Conservation (phyloP, 1,140 invertebrate species). For the Argopecten irradians region DNA sequence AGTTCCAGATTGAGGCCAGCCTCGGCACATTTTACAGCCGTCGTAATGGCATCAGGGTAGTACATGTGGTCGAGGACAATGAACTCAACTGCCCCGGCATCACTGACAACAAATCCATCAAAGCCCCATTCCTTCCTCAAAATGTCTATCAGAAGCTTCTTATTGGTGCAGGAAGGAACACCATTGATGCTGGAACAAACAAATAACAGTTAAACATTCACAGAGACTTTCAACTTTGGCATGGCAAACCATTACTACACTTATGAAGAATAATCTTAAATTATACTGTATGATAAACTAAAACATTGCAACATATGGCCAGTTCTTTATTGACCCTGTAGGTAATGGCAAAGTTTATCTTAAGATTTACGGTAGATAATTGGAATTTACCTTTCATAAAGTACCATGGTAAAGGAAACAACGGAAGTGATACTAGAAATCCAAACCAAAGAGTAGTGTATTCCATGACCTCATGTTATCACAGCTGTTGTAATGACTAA, state of each 20-base stretch:
- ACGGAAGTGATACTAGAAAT: too few species aligned
- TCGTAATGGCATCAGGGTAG: slow-evolving; percentile 48
- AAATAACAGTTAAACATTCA: not conserved
- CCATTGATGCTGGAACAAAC: slow-evolving; percentile 67
- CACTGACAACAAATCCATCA: slow-evolving; percentile 73
- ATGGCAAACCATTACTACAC: not conserved
- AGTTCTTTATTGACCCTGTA: too few species aligned
- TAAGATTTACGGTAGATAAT: too few species aligned
- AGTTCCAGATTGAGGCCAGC: slow-evolving; percentile 64
- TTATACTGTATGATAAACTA: not conserved
- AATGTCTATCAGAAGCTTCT: slow-evolving; percentile 68
- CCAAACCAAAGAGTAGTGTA: too few species aligned
- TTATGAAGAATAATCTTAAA: not conserved
- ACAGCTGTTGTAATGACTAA: too few species aligned
- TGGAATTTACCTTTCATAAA: too few species aligned
- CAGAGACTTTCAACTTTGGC: not conserved
- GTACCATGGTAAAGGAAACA: too few species aligned
- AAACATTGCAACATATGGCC: too few species aligned
- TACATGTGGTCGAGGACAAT: slow-evolving; percentile 62
- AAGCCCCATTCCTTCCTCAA: slow-evolving; percentile 70
- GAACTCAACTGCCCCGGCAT: slow-evolving; percentile 69
- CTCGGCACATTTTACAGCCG: slow-evolving; percentile 60
- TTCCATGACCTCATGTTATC: too few species aligned
- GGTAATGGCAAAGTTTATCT: too few species aligned
- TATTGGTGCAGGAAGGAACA: slow-evolving; percentile 73